Conservation (phyloP, 2,888 invertebrate genomes). For the Hypena proboscidalis region DNA sequence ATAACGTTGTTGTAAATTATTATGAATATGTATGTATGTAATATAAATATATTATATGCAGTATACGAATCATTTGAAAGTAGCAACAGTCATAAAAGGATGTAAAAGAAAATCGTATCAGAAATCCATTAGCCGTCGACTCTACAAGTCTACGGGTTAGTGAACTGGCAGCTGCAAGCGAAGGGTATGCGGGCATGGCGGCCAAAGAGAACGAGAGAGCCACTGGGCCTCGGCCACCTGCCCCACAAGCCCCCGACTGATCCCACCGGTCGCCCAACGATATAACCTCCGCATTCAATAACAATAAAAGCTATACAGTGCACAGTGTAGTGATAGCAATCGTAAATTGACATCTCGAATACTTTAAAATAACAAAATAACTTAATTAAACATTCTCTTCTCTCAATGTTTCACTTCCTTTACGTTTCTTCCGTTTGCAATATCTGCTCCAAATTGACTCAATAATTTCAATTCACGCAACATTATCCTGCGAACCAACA, state of each 20-base stretch:
- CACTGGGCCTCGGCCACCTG: conserved; percentile 42
- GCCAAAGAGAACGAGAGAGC: conserved; percentile 40
- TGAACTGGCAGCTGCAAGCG: conserved; percentile 69
- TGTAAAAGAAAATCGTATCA: conserved; percentile 43
- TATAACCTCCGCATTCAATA: conserved; percentile 14
- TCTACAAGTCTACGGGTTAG: conserved; percentile 59
- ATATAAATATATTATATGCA: too few relatives aligned
- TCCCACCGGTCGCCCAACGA: conserved; percentile 25
- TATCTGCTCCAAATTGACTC: conserved; percentile 15
- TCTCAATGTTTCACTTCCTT: conserved; percentile 10
- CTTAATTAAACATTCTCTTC: conserved; percentile 1
- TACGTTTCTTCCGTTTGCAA: conserved; percentile 13
- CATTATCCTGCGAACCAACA: conserved; percentile 22
- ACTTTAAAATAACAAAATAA: conserved; percentile 14
- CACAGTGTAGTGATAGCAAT: conserved; percentile 20
- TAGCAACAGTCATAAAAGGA: conserved; percentile 21
- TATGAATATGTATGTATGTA: too few relatives aligned
- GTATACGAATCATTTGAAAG: conserved; percentile 29
- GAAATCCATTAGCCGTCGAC: conserved; percentile 53
- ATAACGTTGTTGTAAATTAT: too few relatives aligned
- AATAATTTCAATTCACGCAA: conserved; percentile 21
- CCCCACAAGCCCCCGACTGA: conserved; percentile 30
- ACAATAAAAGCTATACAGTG: too few relatives aligned
- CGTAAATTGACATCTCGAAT: conserved; percentile 12
- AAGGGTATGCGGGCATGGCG: conserved; percentile 52